These are phyloP conservation scores for Siderastrea radians DNA, from an alignment of 92 coral and sea anemone genomes.

Conservation along the genomic window DNA sequence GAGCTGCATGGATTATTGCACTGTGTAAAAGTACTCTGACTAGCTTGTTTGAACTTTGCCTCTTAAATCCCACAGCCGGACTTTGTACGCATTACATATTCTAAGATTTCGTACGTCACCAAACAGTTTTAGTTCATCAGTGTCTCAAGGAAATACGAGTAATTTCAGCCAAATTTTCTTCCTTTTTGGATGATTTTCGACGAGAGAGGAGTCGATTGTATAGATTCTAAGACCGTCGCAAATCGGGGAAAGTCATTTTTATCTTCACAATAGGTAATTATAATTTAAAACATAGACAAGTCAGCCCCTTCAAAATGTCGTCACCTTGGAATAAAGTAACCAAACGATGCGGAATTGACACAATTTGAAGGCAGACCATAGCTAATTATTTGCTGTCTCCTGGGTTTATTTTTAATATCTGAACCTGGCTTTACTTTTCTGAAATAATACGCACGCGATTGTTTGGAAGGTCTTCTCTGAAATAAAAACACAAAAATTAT, in stretches of 20 bases:
- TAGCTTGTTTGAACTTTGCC: not conserved
- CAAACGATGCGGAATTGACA: not conserved
- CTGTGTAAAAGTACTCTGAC: too few species aligned
- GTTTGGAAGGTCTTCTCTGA: too few species aligned
- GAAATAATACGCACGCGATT: too few species aligned
- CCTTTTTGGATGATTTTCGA: too few species aligned
- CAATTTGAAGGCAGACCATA: not conserved
- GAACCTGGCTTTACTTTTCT: too few species aligned
- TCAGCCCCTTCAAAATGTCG: slow-evolving; percentile 17
- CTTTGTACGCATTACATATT: not conserved
- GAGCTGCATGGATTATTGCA: not conserved
- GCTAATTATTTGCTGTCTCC: too few species aligned
- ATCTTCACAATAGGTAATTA: not conserved
- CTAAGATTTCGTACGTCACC: not conserved
- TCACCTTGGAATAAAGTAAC: not conserved
- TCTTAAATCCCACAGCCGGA: not conserved
- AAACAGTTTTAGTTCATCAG: not conserved
- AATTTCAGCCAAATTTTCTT: too few species aligned
- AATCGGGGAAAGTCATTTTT: not conserved
- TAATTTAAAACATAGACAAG: not conserved
- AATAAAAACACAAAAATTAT: too few species aligned
- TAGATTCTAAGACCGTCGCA: too few species aligned
- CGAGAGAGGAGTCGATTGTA: too few species aligned
- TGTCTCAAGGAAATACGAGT: not conserved
- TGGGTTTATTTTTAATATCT: too few species aligned